These are phyloP conservation scores for Zalophus californianus DNA, from an alignment of 2,797 vertebrate genomes.

Conservation along the genomic window DNA sequence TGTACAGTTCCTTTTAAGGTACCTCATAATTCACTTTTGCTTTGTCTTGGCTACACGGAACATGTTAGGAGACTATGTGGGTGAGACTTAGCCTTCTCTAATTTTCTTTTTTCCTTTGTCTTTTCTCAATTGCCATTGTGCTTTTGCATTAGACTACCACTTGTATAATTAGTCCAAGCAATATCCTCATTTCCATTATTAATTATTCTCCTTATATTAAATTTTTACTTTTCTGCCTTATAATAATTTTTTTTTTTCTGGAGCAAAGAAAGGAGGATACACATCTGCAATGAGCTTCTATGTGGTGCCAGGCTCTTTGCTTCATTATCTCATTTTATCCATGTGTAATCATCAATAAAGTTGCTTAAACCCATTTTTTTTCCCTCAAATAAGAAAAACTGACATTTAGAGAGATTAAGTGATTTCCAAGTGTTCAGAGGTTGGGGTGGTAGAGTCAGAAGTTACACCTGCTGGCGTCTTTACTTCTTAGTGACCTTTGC, in stretches of 20 bases:
- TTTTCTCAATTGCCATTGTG: neutral
- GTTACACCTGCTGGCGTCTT: neutral
- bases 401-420: conserved; percentile 53
- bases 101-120: conserved; percentile 22
- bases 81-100: neutral
- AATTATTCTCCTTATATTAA: conserved; percentile 21
- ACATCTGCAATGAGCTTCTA: neutral
- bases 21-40: neutral
- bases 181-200: neutral
- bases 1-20: neutral
- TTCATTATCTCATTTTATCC: neutral
- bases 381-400: neutral
- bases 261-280: neutral
- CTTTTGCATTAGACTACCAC: neutral
- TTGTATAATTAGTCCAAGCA: neutral
- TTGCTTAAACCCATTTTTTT: neutral
- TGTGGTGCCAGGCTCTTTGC: fast-evolving
- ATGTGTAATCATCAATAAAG: neutral
- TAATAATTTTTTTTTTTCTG: neutral
- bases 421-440: neutral
- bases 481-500: conserved; percentile 35
- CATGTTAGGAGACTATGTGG: neutral
- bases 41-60: neutral
- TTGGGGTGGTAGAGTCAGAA: neutral
- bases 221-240: neutral